Evolutionary conservation across 2,888 invertebrate species (phyloP).

Genomic region (Chelonus formosanus): DNA sequence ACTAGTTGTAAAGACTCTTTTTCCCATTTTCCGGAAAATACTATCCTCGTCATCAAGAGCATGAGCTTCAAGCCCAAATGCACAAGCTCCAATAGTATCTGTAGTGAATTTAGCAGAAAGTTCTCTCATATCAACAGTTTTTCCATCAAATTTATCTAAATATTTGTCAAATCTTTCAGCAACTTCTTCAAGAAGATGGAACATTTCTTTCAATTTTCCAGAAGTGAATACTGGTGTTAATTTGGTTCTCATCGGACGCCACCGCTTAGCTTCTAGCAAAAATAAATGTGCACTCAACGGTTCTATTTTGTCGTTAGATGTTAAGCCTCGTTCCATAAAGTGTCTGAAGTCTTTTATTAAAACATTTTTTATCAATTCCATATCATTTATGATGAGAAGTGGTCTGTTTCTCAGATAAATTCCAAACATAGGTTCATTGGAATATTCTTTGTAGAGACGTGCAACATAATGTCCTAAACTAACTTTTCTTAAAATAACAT

Average conservation of each 20-base stretch:
- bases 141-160: conserved; percentile 52
- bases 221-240: conserved; percentile 67
- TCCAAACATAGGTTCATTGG: conserved; percentile 56
- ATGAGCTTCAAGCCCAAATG: conserved; percentile 64
- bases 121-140: conserved; percentile 52
- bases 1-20: conserved; percentile 47
- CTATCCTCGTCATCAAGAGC: conserved; percentile 57
- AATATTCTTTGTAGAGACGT: conserved; percentile 38
- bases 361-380: conserved; percentile 58
- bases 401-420: conserved; percentile 59
- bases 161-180: conserved; percentile 62
- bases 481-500: conserved; percentile 7
- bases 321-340: conserved; percentile 49
- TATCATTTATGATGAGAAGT: conserved; percentile 56
- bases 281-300: conserved; percentile 67
- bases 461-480: conserved; percentile 10
- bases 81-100: conserved; percentile 65
- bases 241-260: conserved; percentile 67
- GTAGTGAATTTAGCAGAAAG: conserved; percentile 63
- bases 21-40: conserved; percentile 61
- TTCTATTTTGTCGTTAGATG: too few relatives aligned
- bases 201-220: conserved; percentile 67
- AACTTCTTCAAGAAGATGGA: conserved; percentile 65
- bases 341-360: conserved; percentile 63
- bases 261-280: conserved; percentile 63